phyloP scores from a whole-genome alignment of 1,140 invertebrate genomes.

The Drosophila mayri region DNA sequence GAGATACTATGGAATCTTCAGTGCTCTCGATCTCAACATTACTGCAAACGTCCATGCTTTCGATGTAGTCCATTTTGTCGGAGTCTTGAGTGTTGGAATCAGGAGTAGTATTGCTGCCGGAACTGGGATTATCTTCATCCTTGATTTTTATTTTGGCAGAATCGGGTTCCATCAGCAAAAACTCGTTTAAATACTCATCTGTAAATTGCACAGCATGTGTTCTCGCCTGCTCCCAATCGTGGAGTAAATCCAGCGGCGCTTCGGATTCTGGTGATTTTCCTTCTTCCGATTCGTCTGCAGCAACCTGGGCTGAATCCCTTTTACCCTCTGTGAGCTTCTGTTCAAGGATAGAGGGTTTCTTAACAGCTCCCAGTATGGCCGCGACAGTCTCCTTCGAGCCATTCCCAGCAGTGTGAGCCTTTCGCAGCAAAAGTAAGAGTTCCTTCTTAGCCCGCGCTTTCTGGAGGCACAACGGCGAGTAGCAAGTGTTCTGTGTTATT shows the following conservation, averaged over 20 bases:
- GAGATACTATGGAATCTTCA: constrained; percentile 65
- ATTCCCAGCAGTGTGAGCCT: constrained; percentile 86
- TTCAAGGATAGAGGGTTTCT: constrained; percentile 86
- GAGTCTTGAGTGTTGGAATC: constrained; percentile 69
- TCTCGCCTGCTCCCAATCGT: constrained; percentile 79
- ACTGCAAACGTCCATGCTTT: constrained; percentile 81
- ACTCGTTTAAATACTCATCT: constrained; percentile 56
- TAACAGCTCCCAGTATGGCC: constrained; percentile 80
- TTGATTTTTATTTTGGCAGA: constrained; percentile 23
- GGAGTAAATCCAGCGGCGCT: constrained; percentile 72
- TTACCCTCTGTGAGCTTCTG: constrained; percentile 85
- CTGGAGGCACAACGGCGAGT: constrained; percentile 91
- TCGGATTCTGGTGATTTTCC: constrained; percentile 60
- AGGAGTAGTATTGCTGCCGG: constrained; percentile 21
- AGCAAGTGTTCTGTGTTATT: constrained; percentile 88
- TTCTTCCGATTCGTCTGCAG: constrained; percentile 80
- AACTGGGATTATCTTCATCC: constrained; percentile 46
- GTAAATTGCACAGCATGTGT: constrained; percentile 59
- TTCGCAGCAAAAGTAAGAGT: constrained; percentile 88
- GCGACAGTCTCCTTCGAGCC: constrained; percentile 84
- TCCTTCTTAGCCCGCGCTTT: constrained; percentile 89
- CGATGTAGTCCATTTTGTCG: constrained; percentile 79
- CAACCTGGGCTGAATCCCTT: constrained; percentile 51
- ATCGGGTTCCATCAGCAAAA: constrained; percentile 28
- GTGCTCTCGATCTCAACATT: constrained; percentile 83